phyloP scores from a whole-genome alignment of 2,888 invertebrate species.

The Harpalus rufipes region DNA sequence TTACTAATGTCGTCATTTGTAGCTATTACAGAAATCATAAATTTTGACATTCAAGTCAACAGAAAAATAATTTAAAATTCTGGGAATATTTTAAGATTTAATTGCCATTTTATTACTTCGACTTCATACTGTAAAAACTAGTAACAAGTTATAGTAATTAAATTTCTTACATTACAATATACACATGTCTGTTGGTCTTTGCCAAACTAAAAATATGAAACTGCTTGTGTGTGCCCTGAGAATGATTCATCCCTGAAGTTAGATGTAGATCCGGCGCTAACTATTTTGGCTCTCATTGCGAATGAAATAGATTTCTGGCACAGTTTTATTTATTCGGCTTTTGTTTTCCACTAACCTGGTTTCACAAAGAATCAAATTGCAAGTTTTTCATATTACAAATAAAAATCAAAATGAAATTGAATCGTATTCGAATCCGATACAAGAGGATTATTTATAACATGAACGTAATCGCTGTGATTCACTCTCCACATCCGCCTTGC shows the following conservation, averaged over 20 bases:
- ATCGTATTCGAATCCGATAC: neutral
- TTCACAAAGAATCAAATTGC: neutral
- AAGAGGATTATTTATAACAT: neutral
- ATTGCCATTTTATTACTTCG: neutral
- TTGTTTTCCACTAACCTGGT: conserved; percentile 13
- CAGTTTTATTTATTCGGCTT: conserved; percentile 28
- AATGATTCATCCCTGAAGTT: conserved; percentile 43
- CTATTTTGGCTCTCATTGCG: conserved; percentile 32
- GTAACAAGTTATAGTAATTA: conserved; percentile 1
- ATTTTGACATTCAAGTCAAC: no score
- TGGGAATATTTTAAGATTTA: neutral
- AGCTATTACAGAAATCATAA: no score
- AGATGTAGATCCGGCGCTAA: conserved; percentile 20
- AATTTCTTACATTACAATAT: neutral
- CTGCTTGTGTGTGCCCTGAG: conserved; percentile 24
- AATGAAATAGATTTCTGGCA: conserved; percentile 27
- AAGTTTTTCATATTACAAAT: neutral
- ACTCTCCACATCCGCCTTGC: neutral
- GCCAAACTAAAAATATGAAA: conserved; percentile 46
- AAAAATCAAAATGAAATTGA: neutral
- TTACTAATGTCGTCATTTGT: no score
- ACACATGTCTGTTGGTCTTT: neutral
- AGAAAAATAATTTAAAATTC: neutral
- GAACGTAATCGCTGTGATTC: neutral
- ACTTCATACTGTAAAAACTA: neutral